Base-by-base conservation (phyloP, 2,797 vertebrate genomes). In the Pipistrellus pipistrellus region DNA sequence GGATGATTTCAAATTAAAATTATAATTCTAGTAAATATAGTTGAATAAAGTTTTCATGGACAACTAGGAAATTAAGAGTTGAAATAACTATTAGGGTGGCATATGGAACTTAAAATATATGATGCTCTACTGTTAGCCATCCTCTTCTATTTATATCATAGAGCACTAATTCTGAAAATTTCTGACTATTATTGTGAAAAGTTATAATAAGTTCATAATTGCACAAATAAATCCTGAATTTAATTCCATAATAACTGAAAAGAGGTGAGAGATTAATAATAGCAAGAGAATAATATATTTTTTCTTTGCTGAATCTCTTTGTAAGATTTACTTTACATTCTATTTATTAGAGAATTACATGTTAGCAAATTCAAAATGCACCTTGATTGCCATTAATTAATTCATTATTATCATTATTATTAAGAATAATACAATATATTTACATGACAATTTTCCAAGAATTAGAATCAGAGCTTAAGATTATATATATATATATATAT, bases 101-200 rank as follows among this genome's bases (percentile, higher is more conserved):
- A 6, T 59, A 48, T 64, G n/a, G 44, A 92, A 94, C 18, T 85
- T 64, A 72, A 90, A 82, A 23, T 84, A 72, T 55, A n/a, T 90
- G 77, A n/a, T 90, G 77, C 21, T 51, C 10, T 77, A 41, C 32
- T 75, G 8, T 81, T 68, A 88, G 13, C 12, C 27, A 73, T 41
- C 38, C 1, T 38, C 14, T 88, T 89, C 48, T 85, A 48, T 57
- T 86, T 68, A 51, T 41, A 30, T 51, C 14, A 72, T 20, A 82
- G n/a, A 76, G 2, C 2, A 35, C 48, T 82, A 4, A 92, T 77
- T n/a, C 30, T 73, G 53, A 91, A 90, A 41, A 51, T 23, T 27
- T 18, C 76, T 86, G 14, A 53, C 53, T 86, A 59, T 57, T 55
- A 80, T n/a, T 91, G 20, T 66, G 23, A 75, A 82, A 86, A 89